Evolutionary conservation across 1,140 invertebrate genomes (phyloP), one percentile per base, ranked within the genome.

Genomic region (Scaptomyza pallida): DNA sequence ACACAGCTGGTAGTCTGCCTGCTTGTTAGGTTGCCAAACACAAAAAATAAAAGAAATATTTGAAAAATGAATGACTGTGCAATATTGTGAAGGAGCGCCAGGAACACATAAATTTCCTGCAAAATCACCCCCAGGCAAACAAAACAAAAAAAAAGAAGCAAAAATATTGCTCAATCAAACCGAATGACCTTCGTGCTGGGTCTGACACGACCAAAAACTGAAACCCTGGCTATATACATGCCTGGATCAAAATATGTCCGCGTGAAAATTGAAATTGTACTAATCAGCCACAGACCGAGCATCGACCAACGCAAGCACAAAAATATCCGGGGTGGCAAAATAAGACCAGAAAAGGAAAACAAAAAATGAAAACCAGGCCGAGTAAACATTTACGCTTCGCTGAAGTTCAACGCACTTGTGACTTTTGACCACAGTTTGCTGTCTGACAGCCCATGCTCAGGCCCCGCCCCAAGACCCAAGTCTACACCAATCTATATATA

Each of bases 241-340:
- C 23, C 23, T 5, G 2, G 26, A 2, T 30, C 8, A 30, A 59
- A 59, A 54, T 67, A 59, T 75, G 75, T 85, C 56, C 72, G 75
- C 68, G 80, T 85, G 76, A 79, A 85, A 83, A 85, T 85, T 83
- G 80, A 83, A 79, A 85, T 80, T 72, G 72, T 76, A 73, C 81
- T 83, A 83, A 83, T 83, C 75, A 83, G 75, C 67, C 41, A 26
- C 45, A 67, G 61, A 40, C 5, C n/a, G 15, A 13, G 50, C 6
- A 33, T 26, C 8, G 17, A 6, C 45, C 35, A 48, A 59, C 26
- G 13, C 35, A 50, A 30, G 21, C 44, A 21, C 67, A 63, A 61
- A 37, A 67, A 51, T 67, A 51, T 60, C 63, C 54, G 44, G 35
- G n/a, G 19, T 21, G n/a, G 15, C 74, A 47, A 52, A 37, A 37